Percentiles rank a stretch among this genome's conserved stretches.
Evolutionary conservation across 2,888 invertebrate genomes (phyloP).

Genomic region (Chymomyza fuscimana): DNA sequence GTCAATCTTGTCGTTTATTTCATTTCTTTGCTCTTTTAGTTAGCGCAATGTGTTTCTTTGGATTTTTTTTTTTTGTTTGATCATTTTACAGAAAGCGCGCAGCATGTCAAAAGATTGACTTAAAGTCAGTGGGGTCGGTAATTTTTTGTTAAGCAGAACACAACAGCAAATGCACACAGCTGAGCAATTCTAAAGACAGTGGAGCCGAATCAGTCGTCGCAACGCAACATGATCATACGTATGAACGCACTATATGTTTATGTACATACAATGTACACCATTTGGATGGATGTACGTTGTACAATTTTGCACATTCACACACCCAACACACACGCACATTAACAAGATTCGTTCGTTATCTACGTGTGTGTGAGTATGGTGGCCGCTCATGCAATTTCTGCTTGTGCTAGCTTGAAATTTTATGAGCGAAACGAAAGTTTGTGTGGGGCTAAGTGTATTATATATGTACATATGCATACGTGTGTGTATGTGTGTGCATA

Average conservation of each 20-base stretch:
- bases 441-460: slow-evolving; percentile 28
- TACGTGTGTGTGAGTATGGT: slow-evolving; percentile 41
- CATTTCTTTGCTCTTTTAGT: slow-evolving; percentile 1
- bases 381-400: slow-evolving; percentile 37
- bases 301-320: neutral
- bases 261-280: neutral
- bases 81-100: neutral
- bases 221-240: neutral
- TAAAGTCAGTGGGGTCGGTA: slow-evolving; percentile 25
- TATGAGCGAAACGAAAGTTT: slow-evolving; percentile 56
- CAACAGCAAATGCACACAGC: slow-evolving; percentile 9
- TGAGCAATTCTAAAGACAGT: neutral
- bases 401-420: slow-evolving; percentile 41
- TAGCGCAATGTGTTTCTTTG: slow-evolving; percentile 24
- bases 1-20: neutral
- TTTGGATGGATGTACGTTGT: neutral
- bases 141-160: slow-evolving; percentile 20
- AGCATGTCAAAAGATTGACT: slow-evolving; percentile 31
- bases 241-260: neutral
- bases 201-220: neutral
- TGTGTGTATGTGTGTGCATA: slow-evolving; percentile 17
- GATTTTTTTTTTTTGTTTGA: neutral
- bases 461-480: neutral
- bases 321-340: slow-evolving; percentile 18
- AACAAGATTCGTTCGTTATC: slow-evolving; percentile 52